phyloP scores from a whole-genome alignment of 2,113 vertebrate species.

The Typhlomys cinereus region DNA sequence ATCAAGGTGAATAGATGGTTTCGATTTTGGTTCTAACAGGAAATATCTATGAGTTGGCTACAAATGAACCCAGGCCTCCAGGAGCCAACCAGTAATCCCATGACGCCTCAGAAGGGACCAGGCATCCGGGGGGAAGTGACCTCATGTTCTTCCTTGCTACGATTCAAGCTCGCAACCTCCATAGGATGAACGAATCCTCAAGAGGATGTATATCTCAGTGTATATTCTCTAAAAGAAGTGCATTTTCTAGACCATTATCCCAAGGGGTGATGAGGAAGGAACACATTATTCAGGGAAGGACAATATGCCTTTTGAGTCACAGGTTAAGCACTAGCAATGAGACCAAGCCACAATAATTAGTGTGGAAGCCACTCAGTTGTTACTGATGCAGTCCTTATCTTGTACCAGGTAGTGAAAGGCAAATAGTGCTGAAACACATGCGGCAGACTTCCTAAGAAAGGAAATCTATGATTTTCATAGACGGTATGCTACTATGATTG shows the following conservation, averaged over 20 bases:
- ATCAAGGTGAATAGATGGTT: slow-evolving; percentile 21
- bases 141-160: background rate
- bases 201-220: background rate
- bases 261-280: background rate
- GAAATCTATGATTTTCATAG: background rate
- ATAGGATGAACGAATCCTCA: background rate
- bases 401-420: background rate
- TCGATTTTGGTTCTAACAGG: background rate
- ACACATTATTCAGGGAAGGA: background rate
- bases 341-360: background rate
- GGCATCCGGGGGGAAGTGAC: background rate
- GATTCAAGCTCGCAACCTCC: background rate
- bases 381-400: background rate
- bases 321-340: background rate
- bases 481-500: background rate
- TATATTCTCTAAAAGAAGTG: background rate
- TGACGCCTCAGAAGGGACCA: background rate
- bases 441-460: background rate
- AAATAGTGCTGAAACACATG: background rate
- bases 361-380: background rate
- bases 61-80: background rate
- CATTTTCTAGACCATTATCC: background rate
- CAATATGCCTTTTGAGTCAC: background rate
- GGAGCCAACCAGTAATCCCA: background rate
- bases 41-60: background rate